Evolutionary conservation across 1,140 invertebrate genomes (phyloP).

Genomic region (Parasteatoda tepidariorum): DNA sequence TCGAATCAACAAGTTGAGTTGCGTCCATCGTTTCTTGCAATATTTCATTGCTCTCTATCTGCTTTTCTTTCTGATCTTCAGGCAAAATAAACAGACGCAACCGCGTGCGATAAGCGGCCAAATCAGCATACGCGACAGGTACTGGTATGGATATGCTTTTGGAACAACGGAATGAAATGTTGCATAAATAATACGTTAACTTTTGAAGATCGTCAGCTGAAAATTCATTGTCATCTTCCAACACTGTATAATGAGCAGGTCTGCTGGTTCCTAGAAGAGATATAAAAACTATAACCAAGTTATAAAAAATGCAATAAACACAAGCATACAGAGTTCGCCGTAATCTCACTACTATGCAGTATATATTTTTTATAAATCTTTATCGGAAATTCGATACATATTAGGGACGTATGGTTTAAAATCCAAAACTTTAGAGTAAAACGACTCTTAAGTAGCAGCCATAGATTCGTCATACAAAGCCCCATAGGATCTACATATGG

Average conservation of each 20-base stretch:
- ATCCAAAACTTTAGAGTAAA: too few species aligned
- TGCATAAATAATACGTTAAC: constrained; percentile 63
- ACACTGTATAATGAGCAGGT: constrained; percentile 61
- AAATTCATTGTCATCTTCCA: constrained; percentile 61
- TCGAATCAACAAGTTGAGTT: constrained; percentile 19
- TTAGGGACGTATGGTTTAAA: neutral
- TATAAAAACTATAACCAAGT: neutral
- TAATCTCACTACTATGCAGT: neutral
- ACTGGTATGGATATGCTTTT: constrained; percentile 63
- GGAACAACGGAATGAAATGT: constrained; percentile 58
- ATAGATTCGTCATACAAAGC: too few species aligned
- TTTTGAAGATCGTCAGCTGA: constrained; percentile 57
- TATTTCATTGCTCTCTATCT: neutral
- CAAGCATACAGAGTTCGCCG: neutral
- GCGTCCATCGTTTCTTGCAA: constrained; percentile 14
- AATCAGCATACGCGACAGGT: constrained; percentile 65
- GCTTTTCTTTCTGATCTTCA: neutral
- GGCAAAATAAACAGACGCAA: neutral
- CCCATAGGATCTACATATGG: too few species aligned
- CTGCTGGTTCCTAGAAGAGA: constrained; percentile 66
- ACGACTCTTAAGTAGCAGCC: too few species aligned
- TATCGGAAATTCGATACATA: neutral
- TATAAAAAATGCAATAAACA: neutral
- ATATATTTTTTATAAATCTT: neutral
- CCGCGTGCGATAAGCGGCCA: constrained; percentile 63